Evolutionary conservation across 2,888 invertebrate species (phyloP).

Genomic region (Seira musarum): DNA sequence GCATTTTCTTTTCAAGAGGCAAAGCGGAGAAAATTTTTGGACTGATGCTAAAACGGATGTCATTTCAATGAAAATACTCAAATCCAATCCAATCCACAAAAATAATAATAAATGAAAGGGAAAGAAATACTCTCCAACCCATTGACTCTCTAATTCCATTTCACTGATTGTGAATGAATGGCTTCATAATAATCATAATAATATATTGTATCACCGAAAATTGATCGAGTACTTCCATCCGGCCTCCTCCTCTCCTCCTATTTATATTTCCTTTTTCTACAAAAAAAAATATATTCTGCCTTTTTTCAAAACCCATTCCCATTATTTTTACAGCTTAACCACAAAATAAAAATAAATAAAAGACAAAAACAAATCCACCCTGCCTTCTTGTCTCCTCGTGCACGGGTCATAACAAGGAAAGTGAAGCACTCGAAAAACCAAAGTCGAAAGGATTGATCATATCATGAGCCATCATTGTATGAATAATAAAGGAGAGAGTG

Average conservation of each 20-base stretch:
- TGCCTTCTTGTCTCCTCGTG: background rate
- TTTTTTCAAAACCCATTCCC: no score
- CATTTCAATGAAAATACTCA: conserved; percentile 16
- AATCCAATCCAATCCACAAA: no score
- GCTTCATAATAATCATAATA: background rate
- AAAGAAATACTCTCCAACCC: background rate
- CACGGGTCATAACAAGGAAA: background rate
- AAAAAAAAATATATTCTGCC: background rate
- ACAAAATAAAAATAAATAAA: background rate
- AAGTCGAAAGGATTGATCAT: background rate
- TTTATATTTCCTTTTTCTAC: background rate
- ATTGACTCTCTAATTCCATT: conserved; percentile 10
- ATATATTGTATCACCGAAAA: background rate
- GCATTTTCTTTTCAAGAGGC: conserved; percentile 13
- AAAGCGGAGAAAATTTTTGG: conserved; percentile 6
- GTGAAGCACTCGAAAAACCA: background rate
- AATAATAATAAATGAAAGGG: background rate
- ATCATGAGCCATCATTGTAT: no score
- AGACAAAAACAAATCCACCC: no score
- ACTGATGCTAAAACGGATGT: conserved; percentile 30
- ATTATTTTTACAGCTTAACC: background rate
- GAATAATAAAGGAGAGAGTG: no score
- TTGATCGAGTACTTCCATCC: conserved; percentile 15
- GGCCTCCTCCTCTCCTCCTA: background rate
- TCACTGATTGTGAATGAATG: background rate